Percentiles rank a stretch among this genome's conserved stretches.
Conservation (phyloP, 1,140 invertebrate species). For the Anoplophora glabripennis region DNA sequence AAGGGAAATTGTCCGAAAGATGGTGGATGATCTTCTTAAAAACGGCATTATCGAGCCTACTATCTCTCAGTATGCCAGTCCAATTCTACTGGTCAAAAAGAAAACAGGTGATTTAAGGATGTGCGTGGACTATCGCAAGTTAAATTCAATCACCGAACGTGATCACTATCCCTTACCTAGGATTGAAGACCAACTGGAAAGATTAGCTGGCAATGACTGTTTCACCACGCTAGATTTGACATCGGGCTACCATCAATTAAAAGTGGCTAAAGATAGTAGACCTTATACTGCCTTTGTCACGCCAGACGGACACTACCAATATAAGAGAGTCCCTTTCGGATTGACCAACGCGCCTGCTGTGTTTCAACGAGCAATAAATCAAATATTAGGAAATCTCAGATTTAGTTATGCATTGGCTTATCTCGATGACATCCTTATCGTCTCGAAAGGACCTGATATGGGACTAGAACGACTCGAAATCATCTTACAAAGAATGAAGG, state of each 20-base stretch:
- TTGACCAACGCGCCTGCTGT: slow-evolving; percentile 36
- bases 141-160: slow-evolving; percentile 28
- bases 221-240: slow-evolving; percentile 39
- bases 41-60: not conserved
- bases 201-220: slow-evolving; percentile 19
- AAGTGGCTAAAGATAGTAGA: slow-evolving; percentile 39
- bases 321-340: slow-evolving; percentile 36
- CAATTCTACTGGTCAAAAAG: slow-evolving; percentile 45
- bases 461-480: slow-evolving; percentile 17
- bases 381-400: slow-evolving; percentile 8
- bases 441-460: slow-evolving; percentile 5
- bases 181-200: slow-evolving; percentile 32
- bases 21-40: not conserved
- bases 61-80: slow-evolving; percentile 49
- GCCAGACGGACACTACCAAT: slow-evolving; percentile 36
- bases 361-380: slow-evolving; percentile 30
- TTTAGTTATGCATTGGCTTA: slow-evolving; percentile 17
- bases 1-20: too few relatives aligned
- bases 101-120: slow-evolving; percentile 34
- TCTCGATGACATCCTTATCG: slow-evolving; percentile 27
- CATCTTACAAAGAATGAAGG: slow-evolving; percentile 7
- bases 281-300: slow-evolving; percentile 36
- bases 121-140: slow-evolving; percentile 35
- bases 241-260: slow-evolving; percentile 34
- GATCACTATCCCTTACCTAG: slow-evolving; percentile 36